Conservation (phyloP, 2,888 invertebrate species). For the Ariolimax columbianus region DNA sequence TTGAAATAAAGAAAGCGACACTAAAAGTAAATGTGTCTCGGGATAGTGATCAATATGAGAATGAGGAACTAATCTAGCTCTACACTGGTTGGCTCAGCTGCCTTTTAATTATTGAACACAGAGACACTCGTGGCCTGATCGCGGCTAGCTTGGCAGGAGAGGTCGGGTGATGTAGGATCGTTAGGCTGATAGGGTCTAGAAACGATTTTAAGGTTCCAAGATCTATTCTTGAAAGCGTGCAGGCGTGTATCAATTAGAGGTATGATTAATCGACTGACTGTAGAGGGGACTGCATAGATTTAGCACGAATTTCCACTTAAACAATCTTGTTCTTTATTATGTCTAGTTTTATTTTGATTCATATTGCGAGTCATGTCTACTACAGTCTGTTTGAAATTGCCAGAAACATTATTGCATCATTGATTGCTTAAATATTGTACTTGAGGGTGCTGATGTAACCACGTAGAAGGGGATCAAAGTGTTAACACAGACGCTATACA, state of each 20-base stretch:
- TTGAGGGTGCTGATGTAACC: too few relatives aligned
- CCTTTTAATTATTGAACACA: conserved; percentile 17
- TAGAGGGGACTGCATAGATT: neutral
- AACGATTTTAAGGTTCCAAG: neutral
- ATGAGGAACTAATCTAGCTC: conserved; percentile 10
- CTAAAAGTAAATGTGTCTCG: neutral
- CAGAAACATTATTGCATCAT: too few relatives aligned
- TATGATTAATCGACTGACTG: neutral
- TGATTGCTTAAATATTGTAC: too few relatives aligned
- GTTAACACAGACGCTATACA: too few relatives aligned
- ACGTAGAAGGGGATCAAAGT: too few relatives aligned
- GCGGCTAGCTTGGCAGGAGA: neutral
- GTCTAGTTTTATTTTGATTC: too few relatives aligned
- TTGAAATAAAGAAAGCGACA: neutral
- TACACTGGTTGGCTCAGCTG: conserved; percentile 13
- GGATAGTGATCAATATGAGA: conserved; percentile 14
- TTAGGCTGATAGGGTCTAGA: neutral
- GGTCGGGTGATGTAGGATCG: neutral
- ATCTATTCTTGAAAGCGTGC: neutral
- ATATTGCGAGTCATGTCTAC: too few relatives aligned
- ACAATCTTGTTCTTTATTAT: too few relatives aligned
- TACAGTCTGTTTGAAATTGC: too few relatives aligned
- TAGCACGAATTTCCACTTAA: neutral
- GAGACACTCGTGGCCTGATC: neutral
- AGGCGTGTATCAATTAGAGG: conserved; percentile 3